Conservation (phyloP, 2,888 invertebrate species). For the Andrena flavipes region DNA sequence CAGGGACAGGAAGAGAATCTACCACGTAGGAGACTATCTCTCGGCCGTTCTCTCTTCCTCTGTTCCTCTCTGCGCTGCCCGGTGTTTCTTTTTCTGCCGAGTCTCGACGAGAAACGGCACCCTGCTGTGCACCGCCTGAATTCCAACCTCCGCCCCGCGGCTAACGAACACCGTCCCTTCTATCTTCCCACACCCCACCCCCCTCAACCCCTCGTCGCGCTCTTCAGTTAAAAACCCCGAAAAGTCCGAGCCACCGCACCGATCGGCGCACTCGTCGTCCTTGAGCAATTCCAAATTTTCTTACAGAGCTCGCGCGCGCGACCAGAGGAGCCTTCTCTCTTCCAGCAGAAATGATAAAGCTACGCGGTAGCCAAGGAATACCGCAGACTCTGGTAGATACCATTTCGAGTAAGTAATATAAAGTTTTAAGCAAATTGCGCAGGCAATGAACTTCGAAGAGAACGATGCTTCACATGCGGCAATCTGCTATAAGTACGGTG, state of each 20-base stretch:
- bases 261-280: too few relatives aligned
- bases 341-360: neutral
- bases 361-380: neutral
- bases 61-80: slow-evolving; percentile 19
- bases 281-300: too few relatives aligned
- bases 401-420: neutral
- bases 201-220: neutral
- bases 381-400: neutral
- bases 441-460: neutral
- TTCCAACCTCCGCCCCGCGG: slow-evolving; percentile 81
- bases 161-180: slow-evolving; percentile 79
- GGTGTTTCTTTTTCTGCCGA: slow-evolving; percentile 51
- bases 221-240: neutral
- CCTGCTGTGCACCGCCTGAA: slow-evolving; percentile 82
- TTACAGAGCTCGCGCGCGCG: too few relatives aligned
- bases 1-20: slow-evolving; percentile 58
- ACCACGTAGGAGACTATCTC: slow-evolving; percentile 63
- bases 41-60: slow-evolving; percentile 10
- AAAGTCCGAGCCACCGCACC: slow-evolving; percentile 52
- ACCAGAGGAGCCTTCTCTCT: too few relatives aligned
- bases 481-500: neutral
- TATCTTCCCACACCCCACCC: slow-evolving; percentile 33
- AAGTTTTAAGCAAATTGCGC: neutral
- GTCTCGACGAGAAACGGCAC: slow-evolving; percentile 73
- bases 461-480: neutral